Base-by-base conservation (phyloP, 1,140 invertebrate genomes). In the Pseudomyrmex sp. region DNA sequence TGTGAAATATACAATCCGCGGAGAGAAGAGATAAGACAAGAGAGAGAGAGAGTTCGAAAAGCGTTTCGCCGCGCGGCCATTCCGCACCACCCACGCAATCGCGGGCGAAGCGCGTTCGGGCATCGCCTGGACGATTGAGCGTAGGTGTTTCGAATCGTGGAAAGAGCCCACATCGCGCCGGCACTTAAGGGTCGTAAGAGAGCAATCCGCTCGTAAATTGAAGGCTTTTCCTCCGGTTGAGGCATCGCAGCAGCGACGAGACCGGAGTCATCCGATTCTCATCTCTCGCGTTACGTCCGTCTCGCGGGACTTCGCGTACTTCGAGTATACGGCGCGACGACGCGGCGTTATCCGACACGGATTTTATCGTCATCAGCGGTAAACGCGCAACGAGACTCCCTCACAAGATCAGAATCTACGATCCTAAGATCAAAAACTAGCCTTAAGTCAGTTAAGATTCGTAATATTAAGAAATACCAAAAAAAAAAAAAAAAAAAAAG, bases 61-160 rank as follows among this genome's bases (percentile, higher is more conserved):
- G 26, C 63, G 46, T 56, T 7, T 35, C 35, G 13, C 10, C 3
- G 56, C 59, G 18, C 44, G 12, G 35, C 26, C 2, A 70, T 80
- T 80, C 2, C 65, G 56, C 56, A n/a, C 12, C 46, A 61, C 18
- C 50, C 26, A 26, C n/a, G 13, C 58, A 68, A 77, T 77, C 26
- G 50, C 61, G 52, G 48, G n/a, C 35, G 61, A 66, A 61, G 2
- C 7, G 18, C 54, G 56, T 3, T 62, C 50, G 48, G 54, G 26
- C 26, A 4, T 26, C 26, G 26, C 2, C 26, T 26, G 26, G 35
- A 75, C 56, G 66, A 79, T 88, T 75, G 68, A 63, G 52, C 83
- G 86, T 83, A 66, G 83, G 85, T 44, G 73, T 74, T 56, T 56
- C 54, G 48, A 61, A 44, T 70, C n/a, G 77, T 48, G 73, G 74